Conservation (phyloP, 2,797 vertebrate genomes). For the Artibeus lituratus region DNA sequence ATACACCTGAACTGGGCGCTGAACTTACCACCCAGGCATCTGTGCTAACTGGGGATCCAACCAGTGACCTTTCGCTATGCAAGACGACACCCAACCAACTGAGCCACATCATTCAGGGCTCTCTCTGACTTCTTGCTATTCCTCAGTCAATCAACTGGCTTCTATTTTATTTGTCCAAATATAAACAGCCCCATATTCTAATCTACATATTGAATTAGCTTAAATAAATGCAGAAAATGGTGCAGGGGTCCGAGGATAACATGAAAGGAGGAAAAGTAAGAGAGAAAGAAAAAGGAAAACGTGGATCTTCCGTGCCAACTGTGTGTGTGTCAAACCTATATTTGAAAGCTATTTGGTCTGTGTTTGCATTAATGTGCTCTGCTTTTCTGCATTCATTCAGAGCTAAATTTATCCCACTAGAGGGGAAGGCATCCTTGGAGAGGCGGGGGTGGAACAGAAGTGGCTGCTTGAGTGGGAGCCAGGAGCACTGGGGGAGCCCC, state of each 20-base stretch:
- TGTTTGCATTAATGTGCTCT: slow-evolving; percentile 47
- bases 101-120: not conserved
- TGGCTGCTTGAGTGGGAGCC: slow-evolving; percentile 28
- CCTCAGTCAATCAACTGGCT: not conserved
- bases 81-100: not conserved
- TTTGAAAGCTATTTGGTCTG: slow-evolving; percentile 48
- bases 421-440: slow-evolving; percentile 34
- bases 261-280: not conserved
- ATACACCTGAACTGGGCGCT: fast-evolving
- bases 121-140: not conserved
- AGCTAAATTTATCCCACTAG: slow-evolving; percentile 65
- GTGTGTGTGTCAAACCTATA: slow-evolving; percentile 31
- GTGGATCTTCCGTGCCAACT: not conserved
- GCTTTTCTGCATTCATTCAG: slow-evolving; percentile 59
- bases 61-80: not conserved
- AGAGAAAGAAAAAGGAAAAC: not conserved
- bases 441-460: slow-evolving; percentile 23
- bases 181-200: not conserved
- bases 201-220: not conserved
- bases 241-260: not conserved
- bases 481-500: not conserved
- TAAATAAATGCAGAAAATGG: not conserved
- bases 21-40: not conserved
- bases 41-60: not conserved
- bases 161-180: not conserved